phyloP scores from a whole-genome alignment of 2,888 invertebrate species.

The Tenthredo scrophulariae region DNA sequence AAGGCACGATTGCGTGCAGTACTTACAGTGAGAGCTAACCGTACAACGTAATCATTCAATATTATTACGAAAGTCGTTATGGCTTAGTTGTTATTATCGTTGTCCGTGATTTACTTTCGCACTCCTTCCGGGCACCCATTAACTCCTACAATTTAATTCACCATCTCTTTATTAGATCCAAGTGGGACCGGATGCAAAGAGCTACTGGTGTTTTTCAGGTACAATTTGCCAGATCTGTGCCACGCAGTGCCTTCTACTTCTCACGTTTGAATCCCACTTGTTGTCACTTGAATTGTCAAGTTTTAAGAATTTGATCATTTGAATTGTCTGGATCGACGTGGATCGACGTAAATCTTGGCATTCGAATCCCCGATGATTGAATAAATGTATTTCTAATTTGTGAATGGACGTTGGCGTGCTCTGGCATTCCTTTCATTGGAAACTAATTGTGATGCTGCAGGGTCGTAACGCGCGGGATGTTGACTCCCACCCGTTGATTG shows the following conservation, averaged over 20 bases:
- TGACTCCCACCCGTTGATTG: slow-evolving; percentile 61
- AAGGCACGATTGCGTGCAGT: slow-evolving; percentile 19
- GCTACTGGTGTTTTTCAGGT: slow-evolving; percentile 1
- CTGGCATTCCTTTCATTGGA: slow-evolving; percentile 71
- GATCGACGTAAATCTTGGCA: not conserved
- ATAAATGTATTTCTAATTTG: slow-evolving; percentile 59
- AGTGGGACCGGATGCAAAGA: not conserved
- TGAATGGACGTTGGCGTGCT: slow-evolving; percentile 60
- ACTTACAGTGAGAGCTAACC: slow-evolving; percentile 1
- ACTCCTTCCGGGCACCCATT: slow-evolving; percentile 8
- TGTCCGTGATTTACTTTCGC: slow-evolving; percentile 37
- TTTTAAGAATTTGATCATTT: not conserved
- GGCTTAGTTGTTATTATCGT: not conserved
- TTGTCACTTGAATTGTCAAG: not conserved
- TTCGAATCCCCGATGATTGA: not conserved
- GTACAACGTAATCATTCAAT: slow-evolving; percentile 29
- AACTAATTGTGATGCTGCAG: slow-evolving; percentile 70
- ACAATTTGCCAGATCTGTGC: not conserved
- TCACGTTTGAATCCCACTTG: not conserved
- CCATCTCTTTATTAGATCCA: slow-evolving; percentile 12
- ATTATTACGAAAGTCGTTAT: slow-evolving; percentile 31
- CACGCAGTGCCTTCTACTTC: not conserved
- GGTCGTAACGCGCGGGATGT: slow-evolving; percentile 63
- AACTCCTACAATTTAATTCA: not conserved
- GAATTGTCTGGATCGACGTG: not conserved